Percentiles rank a stretch among this genome's conserved stretches.
Evolutionary conservation across 2,888 invertebrate species (phyloP).

Genomic region (Tetragonula carbonaria): DNA sequence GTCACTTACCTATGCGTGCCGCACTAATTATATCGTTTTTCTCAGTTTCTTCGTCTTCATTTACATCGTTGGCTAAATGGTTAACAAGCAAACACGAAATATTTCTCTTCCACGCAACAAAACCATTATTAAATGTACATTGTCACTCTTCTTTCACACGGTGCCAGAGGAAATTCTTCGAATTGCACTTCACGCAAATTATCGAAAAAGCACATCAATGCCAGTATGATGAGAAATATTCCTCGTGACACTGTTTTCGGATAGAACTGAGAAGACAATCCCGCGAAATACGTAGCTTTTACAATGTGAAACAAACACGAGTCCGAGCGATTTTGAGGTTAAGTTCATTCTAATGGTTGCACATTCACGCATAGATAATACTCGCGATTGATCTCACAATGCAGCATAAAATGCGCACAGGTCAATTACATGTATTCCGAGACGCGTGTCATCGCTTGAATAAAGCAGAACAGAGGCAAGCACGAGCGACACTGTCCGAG

Average conservation of each 20-base stretch:
- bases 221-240: neutral
- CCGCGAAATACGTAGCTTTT: neutral
- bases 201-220: neutral
- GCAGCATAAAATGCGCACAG: slow-evolving; percentile 25
- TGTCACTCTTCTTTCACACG: neutral
- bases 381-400: slow-evolving; percentile 38
- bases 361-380: slow-evolving; percentile 45
- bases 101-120: neutral
- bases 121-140: slow-evolving; percentile 15
- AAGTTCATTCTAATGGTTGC: slow-evolving; percentile 42
- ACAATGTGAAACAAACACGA: neutral
- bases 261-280: neutral
- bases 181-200: neutral
- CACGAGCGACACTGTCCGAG: neutral
- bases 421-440: slow-evolving; percentile 54
- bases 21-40: slow-evolving; percentile 41
- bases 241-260: neutral
- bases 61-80: slow-evolving; percentile 18
- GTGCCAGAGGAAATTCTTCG: neutral
- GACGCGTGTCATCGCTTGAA: slow-evolving; percentile 34
- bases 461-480: neutral
- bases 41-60: neutral
- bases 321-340: slow-evolving; percentile 55
- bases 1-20: slow-evolving; percentile 25
- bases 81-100: slow-evolving; percentile 13